Evolutionary conservation across 1,140 invertebrate genomes (phyloP).

Genomic region (Scylla paramamosain): DNA sequence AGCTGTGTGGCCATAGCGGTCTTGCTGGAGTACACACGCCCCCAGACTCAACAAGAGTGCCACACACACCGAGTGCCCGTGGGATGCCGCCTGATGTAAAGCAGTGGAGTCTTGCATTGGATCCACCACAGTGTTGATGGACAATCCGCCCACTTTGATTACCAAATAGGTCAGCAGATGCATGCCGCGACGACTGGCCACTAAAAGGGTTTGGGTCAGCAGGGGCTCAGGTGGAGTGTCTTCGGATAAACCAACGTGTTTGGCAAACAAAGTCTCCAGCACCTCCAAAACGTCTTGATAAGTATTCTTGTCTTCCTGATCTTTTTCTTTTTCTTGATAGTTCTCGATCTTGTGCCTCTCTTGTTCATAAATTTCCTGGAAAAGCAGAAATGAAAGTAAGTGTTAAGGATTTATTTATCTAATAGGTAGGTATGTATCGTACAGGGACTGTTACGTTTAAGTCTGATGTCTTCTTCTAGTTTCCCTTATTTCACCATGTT

Average conservation of each 20-base stretch:
- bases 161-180: conserved; percentile 46
- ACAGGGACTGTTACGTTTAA: too few relatives aligned
- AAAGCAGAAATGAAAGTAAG: neutral
- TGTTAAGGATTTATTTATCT: neutral
- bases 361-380: conserved; percentile 12
- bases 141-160: neutral
- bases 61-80: conserved; percentile 46
- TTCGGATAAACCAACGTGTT: neutral
- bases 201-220: neutral
- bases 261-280: neutral
- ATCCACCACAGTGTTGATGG: conserved; percentile 36
- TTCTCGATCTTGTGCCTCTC: conserved; percentile 54
- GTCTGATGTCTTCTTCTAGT: too few relatives aligned
- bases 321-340: conserved; percentile 41
- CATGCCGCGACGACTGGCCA: conserved; percentile 39
- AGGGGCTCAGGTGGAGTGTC: neutral
- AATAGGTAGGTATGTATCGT: too few relatives aligned
- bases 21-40: neutral
- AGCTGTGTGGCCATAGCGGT: conserved; percentile 49
- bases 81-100: conserved; percentile 52
- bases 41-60: conserved; percentile 24
- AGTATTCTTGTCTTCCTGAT: conserved; percentile 26
- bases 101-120: conserved; percentile 28
- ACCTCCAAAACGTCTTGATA: neutral
- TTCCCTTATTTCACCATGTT: too few relatives aligned